Conservation (phyloP, 2,797 vertebrate genomes). For the Etheostoma perlongum region DNA sequence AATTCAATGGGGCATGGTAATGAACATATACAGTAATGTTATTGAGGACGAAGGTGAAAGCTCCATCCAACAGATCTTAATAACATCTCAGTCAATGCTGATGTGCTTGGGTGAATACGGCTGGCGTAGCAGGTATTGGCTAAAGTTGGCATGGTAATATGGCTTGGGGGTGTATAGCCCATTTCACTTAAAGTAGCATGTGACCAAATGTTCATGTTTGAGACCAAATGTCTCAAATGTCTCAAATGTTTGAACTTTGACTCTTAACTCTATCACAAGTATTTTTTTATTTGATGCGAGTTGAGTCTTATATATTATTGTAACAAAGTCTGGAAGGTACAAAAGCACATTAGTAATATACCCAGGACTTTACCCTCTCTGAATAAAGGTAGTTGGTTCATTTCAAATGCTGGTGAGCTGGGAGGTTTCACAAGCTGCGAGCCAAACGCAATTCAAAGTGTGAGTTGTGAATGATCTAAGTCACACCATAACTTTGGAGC, state of each 20-base stretch:
- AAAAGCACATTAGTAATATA: too few relatives aligned
- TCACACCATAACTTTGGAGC: slow-evolving; percentile 19
- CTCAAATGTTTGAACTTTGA: too few relatives aligned
- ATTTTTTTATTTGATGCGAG: slow-evolving; percentile 17
- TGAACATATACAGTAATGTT: slow-evolving; percentile 44
- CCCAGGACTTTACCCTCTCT: background rate
- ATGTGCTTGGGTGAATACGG: slow-evolving; percentile 56
- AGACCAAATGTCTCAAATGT: too few relatives aligned
- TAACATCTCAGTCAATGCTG: slow-evolving; percentile 61
- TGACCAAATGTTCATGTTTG: background rate
- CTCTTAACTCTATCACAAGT: slow-evolving; percentile 3
- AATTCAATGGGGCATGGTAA: slow-evolving; percentile 31
- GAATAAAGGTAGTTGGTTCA: background rate
- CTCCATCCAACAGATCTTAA: slow-evolving; percentile 56
- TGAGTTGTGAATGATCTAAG: slow-evolving; percentile 21
- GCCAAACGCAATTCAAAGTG: slow-evolving; percentile 2
- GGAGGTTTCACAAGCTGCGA: background rate
- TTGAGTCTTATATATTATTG: slow-evolving; percentile 5
- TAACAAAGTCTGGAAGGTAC: background rate
- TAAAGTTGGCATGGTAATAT: slow-evolving; percentile 35
- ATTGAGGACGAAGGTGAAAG: slow-evolving; percentile 57
- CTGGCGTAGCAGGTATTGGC: slow-evolving; percentile 58
- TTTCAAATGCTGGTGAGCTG: background rate
- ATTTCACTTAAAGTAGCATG: slow-evolving; percentile 30
- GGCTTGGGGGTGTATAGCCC: slow-evolving; percentile 7